phyloP scores from a whole-genome alignment of 2,113 vertebrate genomes.

The Fukomys damarensis region DNA sequence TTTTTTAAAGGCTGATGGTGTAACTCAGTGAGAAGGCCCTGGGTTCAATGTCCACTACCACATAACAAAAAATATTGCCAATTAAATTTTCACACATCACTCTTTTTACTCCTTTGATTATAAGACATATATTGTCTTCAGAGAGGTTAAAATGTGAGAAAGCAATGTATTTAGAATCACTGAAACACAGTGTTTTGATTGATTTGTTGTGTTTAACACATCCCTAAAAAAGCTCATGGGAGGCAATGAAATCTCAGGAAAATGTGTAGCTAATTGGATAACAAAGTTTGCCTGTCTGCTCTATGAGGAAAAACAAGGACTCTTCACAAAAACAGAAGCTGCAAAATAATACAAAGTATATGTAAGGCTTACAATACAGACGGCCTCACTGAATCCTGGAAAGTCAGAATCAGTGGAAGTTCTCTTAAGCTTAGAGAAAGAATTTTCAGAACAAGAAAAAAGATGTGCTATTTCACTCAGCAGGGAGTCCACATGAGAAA shows the following conservation, averaged over 20 bases:
- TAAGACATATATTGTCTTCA: constrained; percentile 19
- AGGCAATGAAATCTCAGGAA: constrained; percentile 2
- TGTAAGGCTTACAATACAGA: not conserved
- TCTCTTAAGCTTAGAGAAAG: not conserved
- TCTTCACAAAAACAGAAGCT: not conserved
- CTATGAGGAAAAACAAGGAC: not conserved
- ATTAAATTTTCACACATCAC: constrained; percentile 25
- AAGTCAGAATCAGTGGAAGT: not conserved
- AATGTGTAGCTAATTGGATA: not conserved
- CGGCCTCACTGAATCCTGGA: not conserved
- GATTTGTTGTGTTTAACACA: not conserved
- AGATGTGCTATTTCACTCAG: constrained; percentile 55
- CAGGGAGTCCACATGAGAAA: constrained; percentile 46
- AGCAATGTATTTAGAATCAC: not conserved
- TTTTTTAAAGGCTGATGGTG: not conserved
- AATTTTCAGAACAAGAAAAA: constrained; percentile 58
- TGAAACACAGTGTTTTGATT: not conserved
- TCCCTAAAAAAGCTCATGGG: not conserved
- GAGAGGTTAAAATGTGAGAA: not conserved
- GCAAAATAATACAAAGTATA: not conserved
- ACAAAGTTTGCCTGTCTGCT: not conserved
- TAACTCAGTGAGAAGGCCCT: not conserved
- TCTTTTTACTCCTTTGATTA: constrained; percentile 42
- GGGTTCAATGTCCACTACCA: not conserved
- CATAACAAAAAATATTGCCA: not conserved